A percentile compares a stretch with the other conserved stretches of the same genome.
Conservation (phyloP, 2,888 invertebrate species). For the Tipula unca region DNA sequence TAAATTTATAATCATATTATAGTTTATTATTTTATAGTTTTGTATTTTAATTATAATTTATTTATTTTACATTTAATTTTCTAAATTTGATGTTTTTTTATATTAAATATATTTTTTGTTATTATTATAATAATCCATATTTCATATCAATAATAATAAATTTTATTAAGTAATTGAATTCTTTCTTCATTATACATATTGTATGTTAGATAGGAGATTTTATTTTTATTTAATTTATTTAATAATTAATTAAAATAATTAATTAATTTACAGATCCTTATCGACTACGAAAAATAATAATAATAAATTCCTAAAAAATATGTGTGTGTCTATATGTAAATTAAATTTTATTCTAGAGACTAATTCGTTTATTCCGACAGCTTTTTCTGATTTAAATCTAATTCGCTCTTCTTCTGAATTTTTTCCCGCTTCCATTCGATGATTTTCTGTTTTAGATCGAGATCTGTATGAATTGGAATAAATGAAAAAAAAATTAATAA, state of each 20-base stretch:
- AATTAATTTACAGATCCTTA: not conserved
- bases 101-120: not conserved
- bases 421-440: conserved; percentile 2
- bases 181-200: not conserved
- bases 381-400: conserved; percentile 1
- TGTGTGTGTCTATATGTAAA: not conserved
- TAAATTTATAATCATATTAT: not conserved
- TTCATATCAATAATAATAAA: not conserved
- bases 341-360: not conserved
- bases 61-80: not conserved
- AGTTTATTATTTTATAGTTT: not conserved
- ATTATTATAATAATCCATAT: too few relatives aligned
- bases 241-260: not conserved
- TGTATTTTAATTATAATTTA: not conserved
- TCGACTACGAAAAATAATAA: not conserved
- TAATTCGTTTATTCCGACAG: not conserved
- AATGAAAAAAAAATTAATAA: not conserved
- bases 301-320: conserved; percentile 1
- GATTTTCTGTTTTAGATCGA: conserved; percentile 1
- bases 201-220: not conserved
- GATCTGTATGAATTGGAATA: not conserved
- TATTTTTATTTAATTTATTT: not conserved
- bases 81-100: not conserved
- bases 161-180: not conserved
- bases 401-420: not conserved